Percentiles rank a stretch among this genome's conserved stretches.
Evolutionary conservation across 1,140 invertebrate genomes (phyloP).

Genomic region (Cryptotermes secundus): DNA sequence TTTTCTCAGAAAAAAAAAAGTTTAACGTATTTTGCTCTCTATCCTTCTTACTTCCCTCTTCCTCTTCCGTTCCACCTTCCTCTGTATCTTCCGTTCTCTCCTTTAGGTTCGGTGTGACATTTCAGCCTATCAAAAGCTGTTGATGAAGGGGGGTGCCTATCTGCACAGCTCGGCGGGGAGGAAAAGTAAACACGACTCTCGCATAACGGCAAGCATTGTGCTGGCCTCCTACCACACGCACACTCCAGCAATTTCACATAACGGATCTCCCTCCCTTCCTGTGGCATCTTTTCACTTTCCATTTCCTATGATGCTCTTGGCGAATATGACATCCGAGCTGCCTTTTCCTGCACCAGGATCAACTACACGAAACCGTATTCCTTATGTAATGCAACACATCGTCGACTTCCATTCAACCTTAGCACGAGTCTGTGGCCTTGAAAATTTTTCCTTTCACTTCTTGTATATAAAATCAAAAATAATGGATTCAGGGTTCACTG

Average conservation of each 20-base stretch:
- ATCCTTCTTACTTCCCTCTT: background rate
- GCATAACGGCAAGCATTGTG: background rate
- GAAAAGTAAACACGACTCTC: background rate
- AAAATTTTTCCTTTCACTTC: slow-evolving; percentile 8
- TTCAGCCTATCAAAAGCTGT: too few relatives aligned
- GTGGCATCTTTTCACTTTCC: background rate
- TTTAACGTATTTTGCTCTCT: background rate
- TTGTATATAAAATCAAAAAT: background rate
- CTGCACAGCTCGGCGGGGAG: background rate
- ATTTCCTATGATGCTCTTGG: background rate
- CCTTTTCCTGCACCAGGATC: background rate
- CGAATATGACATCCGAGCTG: background rate
- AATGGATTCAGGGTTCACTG: background rate
- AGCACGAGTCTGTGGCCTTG: background rate
- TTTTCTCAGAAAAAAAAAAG: too few relatives aligned
- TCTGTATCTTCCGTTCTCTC: background rate
- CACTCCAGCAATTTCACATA: background rate
- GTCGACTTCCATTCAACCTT: background rate
- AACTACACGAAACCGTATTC: background rate
- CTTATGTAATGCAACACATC: background rate
- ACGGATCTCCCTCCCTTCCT: background rate
- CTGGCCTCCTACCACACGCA: background rate
- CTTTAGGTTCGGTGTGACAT: background rate
- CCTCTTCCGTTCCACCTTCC: background rate
- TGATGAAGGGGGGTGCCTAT: too few relatives aligned